Percentiles rank a stretch among this genome's conserved stretches.
These are phyloP conservation scores for Halichondria panicea DNA, from an alignment of 37 sponge, comb jelly and placozoan species.

Conservation along the genomic window DNA sequence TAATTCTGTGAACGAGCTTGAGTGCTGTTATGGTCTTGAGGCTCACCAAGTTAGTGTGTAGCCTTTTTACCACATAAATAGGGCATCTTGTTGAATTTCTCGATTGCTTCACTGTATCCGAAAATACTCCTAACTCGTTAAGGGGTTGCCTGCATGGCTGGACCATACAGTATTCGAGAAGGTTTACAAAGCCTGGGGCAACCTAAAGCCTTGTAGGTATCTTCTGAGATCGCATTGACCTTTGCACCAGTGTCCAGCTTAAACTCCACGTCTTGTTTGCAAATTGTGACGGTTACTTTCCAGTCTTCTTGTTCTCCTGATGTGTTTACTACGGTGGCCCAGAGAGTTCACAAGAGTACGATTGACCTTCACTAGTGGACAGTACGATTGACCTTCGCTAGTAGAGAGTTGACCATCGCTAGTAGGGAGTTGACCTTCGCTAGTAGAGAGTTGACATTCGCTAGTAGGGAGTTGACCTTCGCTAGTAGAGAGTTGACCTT, in stretches of 20 bases:
- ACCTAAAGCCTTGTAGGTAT: conserved; percentile 22
- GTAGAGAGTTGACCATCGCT: no score
- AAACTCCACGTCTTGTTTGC: no score
- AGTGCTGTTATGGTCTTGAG: conserved; percentile 48
- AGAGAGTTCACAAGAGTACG: no score
- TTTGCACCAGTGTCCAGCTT: conserved; percentile 72
- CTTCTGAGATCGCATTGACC: conserved; percentile 46
- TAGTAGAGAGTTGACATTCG: no score
- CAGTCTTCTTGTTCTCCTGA: no score
- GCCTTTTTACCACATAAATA: conserved; percentile 37
- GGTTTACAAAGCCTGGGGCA: background rate
- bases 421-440: no score
- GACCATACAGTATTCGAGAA: conserved; percentile 46
- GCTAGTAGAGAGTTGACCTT: no score
- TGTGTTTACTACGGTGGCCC: no score
- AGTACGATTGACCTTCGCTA: no score
- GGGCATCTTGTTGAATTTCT: background rate
- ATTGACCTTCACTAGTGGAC: no score
- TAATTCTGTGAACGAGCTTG: conserved; percentile 16
- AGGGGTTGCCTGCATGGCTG: conserved; percentile 19
- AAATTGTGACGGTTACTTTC: no score
- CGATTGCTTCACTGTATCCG: background rate
- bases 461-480: no score
- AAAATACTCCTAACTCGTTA: conserved; percentile 30
- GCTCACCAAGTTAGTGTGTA: conserved; percentile 43